These are phyloP conservation scores for Achlya flavicornis DNA, from an alignment of 2,888 invertebrate species.

Conservation along the genomic window DNA sequence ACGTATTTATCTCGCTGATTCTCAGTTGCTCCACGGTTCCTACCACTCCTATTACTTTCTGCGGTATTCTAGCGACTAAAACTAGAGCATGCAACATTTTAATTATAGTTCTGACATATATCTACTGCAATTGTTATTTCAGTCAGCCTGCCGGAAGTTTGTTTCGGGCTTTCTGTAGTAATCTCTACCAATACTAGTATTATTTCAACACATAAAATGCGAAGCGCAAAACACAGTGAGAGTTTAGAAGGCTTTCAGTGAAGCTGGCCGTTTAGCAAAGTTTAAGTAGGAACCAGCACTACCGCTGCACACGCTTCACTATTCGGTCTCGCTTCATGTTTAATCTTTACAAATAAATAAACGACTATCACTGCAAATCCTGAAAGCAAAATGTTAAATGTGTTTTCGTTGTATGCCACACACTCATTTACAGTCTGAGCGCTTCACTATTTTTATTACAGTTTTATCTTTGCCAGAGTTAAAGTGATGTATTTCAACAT, in stretches of 20 bases:
- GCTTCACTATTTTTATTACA: slow-evolving; percentile 5
- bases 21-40: background rate
- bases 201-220: slow-evolving; percentile 61
- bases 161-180: slow-evolving; percentile 33
- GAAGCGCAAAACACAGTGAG: slow-evolving; percentile 56
- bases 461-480: background rate
- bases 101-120: too few species aligned
- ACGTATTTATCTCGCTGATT: background rate
- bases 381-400: slow-evolving; percentile 62
- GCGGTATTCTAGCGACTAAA: too few species aligned
- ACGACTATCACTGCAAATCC: slow-evolving; percentile 68
- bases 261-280: slow-evolving; percentile 72
- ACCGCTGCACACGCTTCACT: slow-evolving; percentile 49
- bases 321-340: slow-evolving; percentile 59
- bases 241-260: slow-evolving; percentile 71
- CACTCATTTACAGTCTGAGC: slow-evolving; percentile 27
- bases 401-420: slow-evolving; percentile 41
- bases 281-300: slow-evolving; percentile 69
- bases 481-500: background rate
- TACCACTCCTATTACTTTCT: background rate
- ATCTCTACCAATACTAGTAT: slow-evolving; percentile 48
- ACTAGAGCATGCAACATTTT: too few species aligned
- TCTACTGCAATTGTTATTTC: background rate
- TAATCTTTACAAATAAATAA: slow-evolving; percentile 75
- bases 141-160: slow-evolving; percentile 22